Base-by-base conservation (phyloP, 2,113 vertebrate genomes). In the Melanerpes aurifrons region DNA sequence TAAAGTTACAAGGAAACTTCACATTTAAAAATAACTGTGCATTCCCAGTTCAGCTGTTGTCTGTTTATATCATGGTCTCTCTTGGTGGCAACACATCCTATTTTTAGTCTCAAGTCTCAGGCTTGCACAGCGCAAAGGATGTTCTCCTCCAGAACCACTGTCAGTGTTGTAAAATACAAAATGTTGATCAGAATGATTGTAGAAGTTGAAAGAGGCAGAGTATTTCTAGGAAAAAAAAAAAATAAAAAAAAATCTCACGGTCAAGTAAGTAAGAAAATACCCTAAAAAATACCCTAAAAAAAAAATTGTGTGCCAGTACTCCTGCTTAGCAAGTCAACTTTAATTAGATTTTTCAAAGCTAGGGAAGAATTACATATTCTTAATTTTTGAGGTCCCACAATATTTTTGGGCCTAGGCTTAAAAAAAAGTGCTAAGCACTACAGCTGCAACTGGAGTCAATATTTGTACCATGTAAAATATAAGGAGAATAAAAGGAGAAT, bases 1-100 rank as follows among this genome's bases (percentile, higher is more conserved):
- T 61, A 68, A n/a, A 82, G 73, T 93, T 91, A 59, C 31, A 83
- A 57, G 61, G 28, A 90, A 64, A 40, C 5, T 21, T 93, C 24
- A 37, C 43, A 45, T 86, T 91, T 90, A 21, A 80, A 93, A 92
- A 88, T 90, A 80, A 45, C 24, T 20, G 4, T 69, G 14, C 22
- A 47, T 77, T 89, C 75, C 11, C 35, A 68, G 13, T 91, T 94
- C 76, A 93, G 69, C 64, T 83, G 45, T 89, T 92, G n/a, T 45
- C 43, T 73, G 15, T 83, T 93, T 82, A 48, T 64, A 24, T 83
- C 63, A 17, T 67, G 32, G 28, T 80, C 47, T 90, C 7, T 75
- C 35, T 77, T 82, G 24, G 68, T 77, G 26, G 56, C 78, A 86
- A 28, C 6, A 12, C 20, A 62, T 90, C 29, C 40, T 63, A 45